Percentiles rank a stretch among this genome's conserved stretches.
These are phyloP conservation scores for Tylochromis polylepis DNA, from an alignment of 2,113 vertebrate genomes.

Conservation along the genomic window DNA sequence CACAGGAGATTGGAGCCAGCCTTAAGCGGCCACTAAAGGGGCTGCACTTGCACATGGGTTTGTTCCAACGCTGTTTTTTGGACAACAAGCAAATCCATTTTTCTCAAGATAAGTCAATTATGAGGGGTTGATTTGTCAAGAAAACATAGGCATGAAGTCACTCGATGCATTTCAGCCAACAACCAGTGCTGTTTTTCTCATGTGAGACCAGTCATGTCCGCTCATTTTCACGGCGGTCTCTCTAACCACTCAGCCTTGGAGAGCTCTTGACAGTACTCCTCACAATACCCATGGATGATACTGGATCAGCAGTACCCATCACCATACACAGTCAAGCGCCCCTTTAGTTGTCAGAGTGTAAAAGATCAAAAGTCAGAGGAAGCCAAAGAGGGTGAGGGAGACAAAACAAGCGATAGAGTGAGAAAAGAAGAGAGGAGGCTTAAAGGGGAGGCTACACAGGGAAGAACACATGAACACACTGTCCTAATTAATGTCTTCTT, in stretches of 20 bases:
- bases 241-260: not conserved
- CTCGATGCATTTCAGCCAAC: not conserved
- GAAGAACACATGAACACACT: constrained; percentile 49
- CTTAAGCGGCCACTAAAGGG: fast-evolving
- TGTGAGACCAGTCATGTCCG: not conserved
- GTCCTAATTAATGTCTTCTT: constrained; percentile 62
- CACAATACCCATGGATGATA: not conserved
- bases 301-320: not conserved
- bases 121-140: not conserved
- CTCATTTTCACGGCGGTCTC: not conserved
- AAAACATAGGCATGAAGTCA: not conserved
- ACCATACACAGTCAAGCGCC: not conserved
- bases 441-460: constrained; percentile 31
- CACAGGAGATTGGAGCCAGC: not conserved
- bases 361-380: constrained; percentile 34
- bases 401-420: not conserved
- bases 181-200: not conserved
- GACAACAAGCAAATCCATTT: not conserved
- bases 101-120: not conserved
- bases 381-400: not conserved
- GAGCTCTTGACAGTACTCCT: not conserved
- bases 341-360: constrained; percentile 28
- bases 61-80: not conserved
- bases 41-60: not conserved
- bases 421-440: not conserved